Evolutionary conservation across 1,140 invertebrate species (phyloP).

Genomic region (Hyles vespertilio): DNA sequence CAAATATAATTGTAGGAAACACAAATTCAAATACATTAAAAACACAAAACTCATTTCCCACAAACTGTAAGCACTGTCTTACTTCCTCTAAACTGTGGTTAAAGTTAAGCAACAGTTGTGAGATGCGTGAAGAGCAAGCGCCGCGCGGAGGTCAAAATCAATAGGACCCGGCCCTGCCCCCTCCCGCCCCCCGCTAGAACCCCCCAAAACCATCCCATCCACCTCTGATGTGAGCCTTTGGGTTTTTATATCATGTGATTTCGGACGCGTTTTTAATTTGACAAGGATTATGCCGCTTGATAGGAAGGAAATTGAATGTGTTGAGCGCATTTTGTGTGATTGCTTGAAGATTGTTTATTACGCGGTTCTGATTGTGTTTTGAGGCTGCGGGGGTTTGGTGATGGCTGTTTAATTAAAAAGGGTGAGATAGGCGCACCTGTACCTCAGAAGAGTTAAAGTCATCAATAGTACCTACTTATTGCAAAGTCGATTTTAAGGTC

Average conservation of each 20-base stretch:
- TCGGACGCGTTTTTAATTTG: slow-evolving; percentile 7
- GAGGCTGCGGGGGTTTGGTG: not conserved
- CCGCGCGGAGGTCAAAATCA: slow-evolving; percentile 47
- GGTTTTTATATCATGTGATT: slow-evolving; percentile 31
- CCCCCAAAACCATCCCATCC: slow-evolving; percentile 18
- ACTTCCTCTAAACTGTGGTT: slow-evolving; percentile 10
- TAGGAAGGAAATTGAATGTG: slow-evolving; percentile 13
- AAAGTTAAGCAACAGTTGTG: slow-evolving; percentile 59
- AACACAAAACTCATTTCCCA: too few relatives aligned
- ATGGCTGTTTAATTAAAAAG: not conserved
- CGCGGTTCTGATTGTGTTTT: not conserved
- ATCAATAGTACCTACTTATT: too few relatives aligned
- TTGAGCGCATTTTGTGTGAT: slow-evolving; percentile 10
- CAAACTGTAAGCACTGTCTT: too few relatives aligned
- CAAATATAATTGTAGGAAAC: too few relatives aligned
- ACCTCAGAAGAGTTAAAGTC: too few relatives aligned
- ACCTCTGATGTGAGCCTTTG: slow-evolving; percentile 34
- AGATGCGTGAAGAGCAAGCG: slow-evolving; percentile 39
- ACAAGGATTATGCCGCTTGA: slow-evolving; percentile 13
- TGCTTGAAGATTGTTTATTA: not conserved
- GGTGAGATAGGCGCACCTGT: too few relatives aligned
- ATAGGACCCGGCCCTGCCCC: slow-evolving; percentile 41
- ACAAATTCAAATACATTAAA: too few relatives aligned
- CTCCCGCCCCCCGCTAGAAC: slow-evolving; percentile 41
- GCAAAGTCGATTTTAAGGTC: too few relatives aligned